phyloP scores from a whole-genome alignment of 2,888 invertebrate species.

The Eulithis prunata region DNA sequence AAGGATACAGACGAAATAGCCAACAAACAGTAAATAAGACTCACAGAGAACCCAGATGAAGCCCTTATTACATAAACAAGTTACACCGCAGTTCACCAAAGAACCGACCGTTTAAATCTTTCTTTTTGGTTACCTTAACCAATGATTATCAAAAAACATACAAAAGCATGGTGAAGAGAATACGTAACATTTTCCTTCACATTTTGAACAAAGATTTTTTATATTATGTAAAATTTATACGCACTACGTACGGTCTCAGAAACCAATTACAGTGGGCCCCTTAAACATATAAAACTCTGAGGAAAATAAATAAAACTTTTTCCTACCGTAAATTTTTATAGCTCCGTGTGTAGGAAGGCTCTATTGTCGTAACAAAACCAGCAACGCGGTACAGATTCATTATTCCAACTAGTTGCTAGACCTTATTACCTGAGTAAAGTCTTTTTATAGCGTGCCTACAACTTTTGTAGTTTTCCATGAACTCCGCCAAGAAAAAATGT shows the following conservation, averaged over 20 bases:
- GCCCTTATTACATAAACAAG: not conserved
- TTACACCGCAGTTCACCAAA: not conserved
- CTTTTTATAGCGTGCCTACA: slow-evolving; percentile 27
- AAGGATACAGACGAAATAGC: not conserved
- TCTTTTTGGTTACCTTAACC: too few relatives aligned
- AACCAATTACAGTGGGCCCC: not conserved
- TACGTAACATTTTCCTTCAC: too few relatives aligned
- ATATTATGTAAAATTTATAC: too few relatives aligned
- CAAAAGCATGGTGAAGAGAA: too few relatives aligned
- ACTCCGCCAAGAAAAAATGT: slow-evolving; percentile 28
- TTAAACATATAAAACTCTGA: not conserved
- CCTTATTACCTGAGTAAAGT: slow-evolving; percentile 25
- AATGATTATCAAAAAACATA: too few relatives aligned
- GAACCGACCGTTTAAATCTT: too few relatives aligned
- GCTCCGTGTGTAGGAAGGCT: slow-evolving; percentile 18
- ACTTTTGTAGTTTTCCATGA: slow-evolving; percentile 33
- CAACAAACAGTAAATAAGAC: not conserved
- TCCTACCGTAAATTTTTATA: slow-evolving; percentile 9
- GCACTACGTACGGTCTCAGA: not conserved
- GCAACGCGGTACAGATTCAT: slow-evolving; percentile 19
- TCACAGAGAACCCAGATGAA: not conserved
- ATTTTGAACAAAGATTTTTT: too few relatives aligned
- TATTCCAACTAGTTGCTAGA: slow-evolving; percentile 21
- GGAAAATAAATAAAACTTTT: slow-evolving; percentile 16
- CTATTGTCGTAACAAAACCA: slow-evolving; percentile 19